Evolutionary conservation across 2,888 invertebrate species (phyloP), one percentile per base, ranked within the genome.

Genomic region (Lepidocyrtoides sp.): DNA sequence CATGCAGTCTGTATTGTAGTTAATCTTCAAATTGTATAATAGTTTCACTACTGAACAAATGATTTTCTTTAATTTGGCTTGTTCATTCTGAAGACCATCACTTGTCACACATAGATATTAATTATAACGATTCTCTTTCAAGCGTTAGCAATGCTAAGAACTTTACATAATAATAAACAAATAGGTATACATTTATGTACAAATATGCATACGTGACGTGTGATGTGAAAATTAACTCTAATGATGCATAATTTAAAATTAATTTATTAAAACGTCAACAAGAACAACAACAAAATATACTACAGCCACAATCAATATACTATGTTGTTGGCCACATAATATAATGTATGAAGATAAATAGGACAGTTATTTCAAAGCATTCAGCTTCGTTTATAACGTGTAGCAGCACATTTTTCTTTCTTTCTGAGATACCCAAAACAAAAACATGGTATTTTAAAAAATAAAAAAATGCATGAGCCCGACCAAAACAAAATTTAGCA

Each of bases 181-280:
- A 17, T 23, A 60, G 2, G 7, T 29, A 69, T 10, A 12, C 23
- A 51, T 51, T 51, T 51, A 26, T 77, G 29, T n/a, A 29, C 48
- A 48, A 77, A 8, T 23, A 75, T 17, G 41, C 69, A 20, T 72
- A 44, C 72, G 72, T 72, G 51, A 77, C 48, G 29, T 48, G 48
- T 77, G 51, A 77, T 44, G 77, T 77, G 77, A 77, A 77, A 77
- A 77, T 77, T 77, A 77, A 29, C 51, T 29, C 77, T 77, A 77
- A 77, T 77, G 77, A 77, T 77, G 51, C 48, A 51, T 77, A 77
- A 14, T 77, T 77, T 77, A 51, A 77, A 77, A 26, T 51, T 29
- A 48, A 51, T 51, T 51, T 26, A 51, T 51, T 51, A 17, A 77
- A 77, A 77, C 29, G 29, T 51, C 77, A 77, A 77, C 66, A 32